Base-by-base conservation (phyloP, 1,140 invertebrate genomes). In the Cotesia glomerata region DNA sequence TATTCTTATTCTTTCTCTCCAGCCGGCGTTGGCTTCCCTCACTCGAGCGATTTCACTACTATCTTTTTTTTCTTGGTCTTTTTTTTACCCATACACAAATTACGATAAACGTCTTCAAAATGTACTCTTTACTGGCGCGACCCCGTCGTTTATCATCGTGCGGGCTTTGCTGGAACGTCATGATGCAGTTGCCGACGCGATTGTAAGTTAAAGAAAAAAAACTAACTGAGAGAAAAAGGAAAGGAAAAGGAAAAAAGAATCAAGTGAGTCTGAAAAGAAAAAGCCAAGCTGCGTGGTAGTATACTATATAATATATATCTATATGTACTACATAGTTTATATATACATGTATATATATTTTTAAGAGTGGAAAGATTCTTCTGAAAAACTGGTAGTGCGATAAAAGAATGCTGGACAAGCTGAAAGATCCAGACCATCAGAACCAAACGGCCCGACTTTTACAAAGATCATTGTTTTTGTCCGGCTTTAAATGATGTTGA, bases 341-440 rank as follows among this genome's bases (percentile, higher is more conserved):
- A 74, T 67, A 76, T 51, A 71, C 13, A 35, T 13, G 68, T 73
- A 73, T 76, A 73, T 70, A 26, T 26, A 26, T 26, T 26, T 26
- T 26, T 26, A 75, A 71, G 66, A 74, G 76, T 71, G 69, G 67
- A 76, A 79, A 76, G 75, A 73, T 71, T 72, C 69, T 78, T 67
- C 75, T 79, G 78, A 79, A 79, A 79, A 79, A 79, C 78, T 79
- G 78, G 78, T 79, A 79, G 78, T 75, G 72, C 74, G 74, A 70
- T 76, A 74, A 78, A 79, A 79, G 78, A 79, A 79, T 79, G 78
- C 76, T 61, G 59, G 32, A 11, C 39, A 45, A 45, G 39, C 39
- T 45, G 39, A 45, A 45, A 5, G 39, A 45, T 54, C 52, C 13
- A 4, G 11, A 64, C 4, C 26, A 45, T 16, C 54, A 26, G 39